A percentile compares a stretch with the other conserved stretches of the same genome.
phyloP scores from a whole-genome alignment of 92 coral and sea anemone genomes.

The Palythoa heliodiscus region DNA sequence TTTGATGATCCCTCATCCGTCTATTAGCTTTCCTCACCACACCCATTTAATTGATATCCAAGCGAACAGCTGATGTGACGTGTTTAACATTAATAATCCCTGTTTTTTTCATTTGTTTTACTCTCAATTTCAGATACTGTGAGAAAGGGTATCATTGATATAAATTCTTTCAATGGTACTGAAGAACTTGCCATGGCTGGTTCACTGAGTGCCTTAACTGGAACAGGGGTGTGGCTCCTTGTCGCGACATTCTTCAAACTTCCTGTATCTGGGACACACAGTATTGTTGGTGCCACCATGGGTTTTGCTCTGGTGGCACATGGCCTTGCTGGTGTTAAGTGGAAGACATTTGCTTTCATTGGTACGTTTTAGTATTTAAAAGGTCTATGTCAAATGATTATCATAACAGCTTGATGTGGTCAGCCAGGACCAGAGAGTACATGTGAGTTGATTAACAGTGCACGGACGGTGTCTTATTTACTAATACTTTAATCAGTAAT shows the following conservation, averaged over 20 bases:
- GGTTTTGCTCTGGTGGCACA: slow-evolving; percentile 89
- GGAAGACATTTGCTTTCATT: slow-evolving; percentile 82
- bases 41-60: too few species aligned
- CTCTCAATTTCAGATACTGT: slow-evolving; percentile 70
- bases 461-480: too few species aligned
- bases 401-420: too few species aligned
- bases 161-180: slow-evolving; percentile 78
- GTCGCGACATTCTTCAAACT: slow-evolving; percentile 80
- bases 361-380: slow-evolving; percentile 52
- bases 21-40: too few species aligned
- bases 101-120: background rate
- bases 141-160: slow-evolving; percentile 84
- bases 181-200: slow-evolving; percentile 77
- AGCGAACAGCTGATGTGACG: too few species aligned
- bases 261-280: slow-evolving; percentile 91
- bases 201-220: slow-evolving; percentile 77
- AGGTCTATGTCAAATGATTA: too few species aligned
- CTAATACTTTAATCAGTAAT: too few species aligned
- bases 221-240: slow-evolving; percentile 82
- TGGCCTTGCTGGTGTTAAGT: slow-evolving; percentile 75
- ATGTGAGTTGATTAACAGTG: too few species aligned
- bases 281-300: slow-evolving; percentile 93
- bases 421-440: too few species aligned
- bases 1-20: too few species aligned
- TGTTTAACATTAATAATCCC: too few species aligned